Conservation (phyloP, 2,797 vertebrate genomes). For the Halcyon badia region DNA sequence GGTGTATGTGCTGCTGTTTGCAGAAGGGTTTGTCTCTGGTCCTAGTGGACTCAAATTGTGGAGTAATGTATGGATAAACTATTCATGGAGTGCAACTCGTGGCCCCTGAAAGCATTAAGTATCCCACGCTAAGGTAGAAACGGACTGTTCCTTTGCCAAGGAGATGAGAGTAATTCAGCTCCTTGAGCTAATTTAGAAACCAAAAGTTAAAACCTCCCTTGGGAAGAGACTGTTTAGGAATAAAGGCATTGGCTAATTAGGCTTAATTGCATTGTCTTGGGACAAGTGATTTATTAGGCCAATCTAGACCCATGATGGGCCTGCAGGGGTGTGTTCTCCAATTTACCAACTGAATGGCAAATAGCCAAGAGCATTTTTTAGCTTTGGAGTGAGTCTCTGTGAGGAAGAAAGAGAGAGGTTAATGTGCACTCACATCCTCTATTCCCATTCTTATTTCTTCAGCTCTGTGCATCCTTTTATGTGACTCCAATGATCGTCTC, state of each 20-base stretch:
- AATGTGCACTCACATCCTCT: neutral
- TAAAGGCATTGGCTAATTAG: conserved; percentile 76
- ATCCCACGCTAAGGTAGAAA: neutral
- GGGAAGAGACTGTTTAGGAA: conserved; percentile 74
- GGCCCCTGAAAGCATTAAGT: neutral
- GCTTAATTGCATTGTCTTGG: conserved; percentile 78
- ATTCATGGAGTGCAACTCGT: fast-evolving
- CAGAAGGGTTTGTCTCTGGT: neutral
- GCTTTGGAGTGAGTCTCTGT: conserved; percentile 30
- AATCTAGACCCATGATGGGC: conserved; percentile 69
- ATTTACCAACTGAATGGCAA: conserved; percentile 62
- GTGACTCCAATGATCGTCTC: neutral
- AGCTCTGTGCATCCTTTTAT: neutral
- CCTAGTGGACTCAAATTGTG: neutral
- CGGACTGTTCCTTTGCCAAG: conserved; percentile 52
- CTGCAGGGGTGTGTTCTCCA: conserved; percentile 56
- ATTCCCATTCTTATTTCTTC: neutral
- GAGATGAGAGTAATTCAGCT: conserved; percentile 70
- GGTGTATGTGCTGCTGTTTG: fast-evolving
- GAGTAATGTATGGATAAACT: neutral
- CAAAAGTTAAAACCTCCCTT: conserved; percentile 75
- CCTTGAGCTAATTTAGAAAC: conserved; percentile 74
- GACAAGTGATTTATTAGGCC: conserved; percentile 78
- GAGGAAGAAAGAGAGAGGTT: neutral
- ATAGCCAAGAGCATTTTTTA: conserved; percentile 67